A percentile compares a stretch with the other conserved stretches of the same genome.
phyloP scores from a whole-genome alignment of 2,113 vertebrate genomes.

The Nothobranchius kuhntae region DNA sequence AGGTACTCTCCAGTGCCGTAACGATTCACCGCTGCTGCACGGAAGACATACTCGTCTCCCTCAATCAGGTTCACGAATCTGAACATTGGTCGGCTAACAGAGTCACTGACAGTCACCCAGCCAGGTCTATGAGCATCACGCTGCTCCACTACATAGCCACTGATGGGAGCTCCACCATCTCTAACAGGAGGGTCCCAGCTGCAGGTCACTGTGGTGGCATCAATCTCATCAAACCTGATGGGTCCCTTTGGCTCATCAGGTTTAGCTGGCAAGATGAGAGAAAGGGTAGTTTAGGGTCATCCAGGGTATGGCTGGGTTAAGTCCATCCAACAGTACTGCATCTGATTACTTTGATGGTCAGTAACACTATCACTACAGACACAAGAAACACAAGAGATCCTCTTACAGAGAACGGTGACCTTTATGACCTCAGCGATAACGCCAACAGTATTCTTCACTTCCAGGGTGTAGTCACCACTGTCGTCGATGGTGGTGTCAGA shows the following conservation, averaged over 20 bases:
- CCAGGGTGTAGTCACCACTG: conserved; percentile 89
- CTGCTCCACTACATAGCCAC: conserved; percentile 92
- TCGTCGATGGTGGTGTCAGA: conserved; percentile 92
- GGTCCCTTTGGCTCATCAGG: conserved; percentile 91
- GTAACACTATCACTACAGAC: neutral
- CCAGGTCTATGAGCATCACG: conserved; percentile 96
- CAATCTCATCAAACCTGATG: conserved; percentile 89
- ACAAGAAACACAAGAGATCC: neutral
- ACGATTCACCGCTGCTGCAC: conserved; percentile 91
- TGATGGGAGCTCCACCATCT: conserved; percentile 92
- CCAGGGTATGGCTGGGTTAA: neutral
- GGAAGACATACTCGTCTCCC: conserved; percentile 95
- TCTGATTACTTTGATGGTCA: neutral
- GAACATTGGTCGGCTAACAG: conserved; percentile 90
- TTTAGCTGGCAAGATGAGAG: conserved; percentile 81
- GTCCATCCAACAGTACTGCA: too few species aligned
- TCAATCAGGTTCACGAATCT: conserved; percentile 92
- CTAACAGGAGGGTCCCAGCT: conserved; percentile 92
- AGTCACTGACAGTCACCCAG: conserved; percentile 93
- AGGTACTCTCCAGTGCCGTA: conserved; percentile 95
- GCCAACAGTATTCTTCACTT: conserved; percentile 91
- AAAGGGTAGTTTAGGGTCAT: neutral
- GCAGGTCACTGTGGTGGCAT: conserved; percentile 87
- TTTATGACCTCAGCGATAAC: conserved; percentile 86
- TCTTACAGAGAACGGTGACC: conserved; percentile 93